Base-by-base conservation (phyloP, 2,797 vertebrate genomes). In the Tiaroga cobitis region DNA sequence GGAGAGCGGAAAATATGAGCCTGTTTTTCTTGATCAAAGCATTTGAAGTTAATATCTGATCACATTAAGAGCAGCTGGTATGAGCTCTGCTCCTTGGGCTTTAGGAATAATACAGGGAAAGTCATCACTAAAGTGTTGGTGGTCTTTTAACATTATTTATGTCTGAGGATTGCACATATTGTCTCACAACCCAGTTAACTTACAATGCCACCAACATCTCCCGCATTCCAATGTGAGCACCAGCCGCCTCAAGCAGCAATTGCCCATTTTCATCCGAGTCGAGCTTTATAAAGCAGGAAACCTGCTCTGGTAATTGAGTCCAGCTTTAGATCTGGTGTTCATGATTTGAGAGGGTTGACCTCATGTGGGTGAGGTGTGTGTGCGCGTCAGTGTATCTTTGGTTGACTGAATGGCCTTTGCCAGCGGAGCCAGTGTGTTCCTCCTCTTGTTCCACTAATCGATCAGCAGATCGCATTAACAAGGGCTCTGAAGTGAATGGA, bases 401-500 rank as follows among this genome's bases (percentile, higher is more conserved):
- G 78, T 29, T 81, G 69, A 8, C 70, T 83, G 54, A 85, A 77
- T 72, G 80, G 75, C 83, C 72, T 68, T 90, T 88, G 86, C 92
- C 92, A 86, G 39, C 74, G 88, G 85, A 93, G 85, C 86, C 90
- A 90, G 91, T 90, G 89, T 84, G 88, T 83, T 89, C 90, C 90
- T 2, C 83, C 91, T 94, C 93, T 93, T 94, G 93, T 95, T 96
- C 93, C 93, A 82, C 92, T 93, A 93, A 96, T 94, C 93, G 94
- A 96, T 96, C 95, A 95, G 94, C 92, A 95, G 94, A 94, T 95
- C 89, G 87, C 94, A 92, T 90, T 94, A 95, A 95, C 93, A 93
- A 93, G 93, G 91, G 88, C 91, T 88, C 83, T 94, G 92, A 94
- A 93, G 91, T 90, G 92, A 89, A 90, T 86, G 89, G 92, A 92